phyloP scores from a whole-genome alignment of 2,113 vertebrate genomes.

The Oxyruncus cristatus region DNA sequence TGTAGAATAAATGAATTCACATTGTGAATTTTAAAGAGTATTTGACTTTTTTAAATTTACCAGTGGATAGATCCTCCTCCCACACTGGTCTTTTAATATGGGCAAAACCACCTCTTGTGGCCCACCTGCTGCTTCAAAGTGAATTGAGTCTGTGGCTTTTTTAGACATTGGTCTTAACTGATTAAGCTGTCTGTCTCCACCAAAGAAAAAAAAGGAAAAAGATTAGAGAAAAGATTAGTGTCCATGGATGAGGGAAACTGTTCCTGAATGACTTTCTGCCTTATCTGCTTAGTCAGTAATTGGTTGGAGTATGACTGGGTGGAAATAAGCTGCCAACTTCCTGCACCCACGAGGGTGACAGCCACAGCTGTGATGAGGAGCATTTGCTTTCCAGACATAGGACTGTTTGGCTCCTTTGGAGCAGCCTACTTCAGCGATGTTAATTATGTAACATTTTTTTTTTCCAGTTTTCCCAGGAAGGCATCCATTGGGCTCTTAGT shows the following conservation, averaged over 20 bases:
- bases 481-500: slow-evolving; percentile 39
- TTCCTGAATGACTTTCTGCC: slow-evolving; percentile 36
- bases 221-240: not conserved
- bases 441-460: slow-evolving; percentile 28
- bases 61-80: not conserved
- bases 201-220: too few relatives aligned
- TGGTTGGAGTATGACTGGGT: slow-evolving; percentile 49
- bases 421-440: not conserved
- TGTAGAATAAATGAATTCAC: not conserved
- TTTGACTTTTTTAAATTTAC: not conserved
- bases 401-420: not conserved
- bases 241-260: not conserved
- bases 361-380: not conserved
- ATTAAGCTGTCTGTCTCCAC: slow-evolving; percentile 29
- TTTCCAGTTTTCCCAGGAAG: slow-evolving; percentile 59
- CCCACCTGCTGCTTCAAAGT: not conserved
- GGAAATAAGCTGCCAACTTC: slow-evolving; percentile 62
- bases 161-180: not conserved
- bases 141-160: slow-evolving; percentile 18
- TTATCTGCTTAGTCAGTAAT: slow-evolving; percentile 62
- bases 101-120: not conserved
- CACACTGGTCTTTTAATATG: not conserved
- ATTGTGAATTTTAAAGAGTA: not conserved
- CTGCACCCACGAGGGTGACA: slow-evolving; percentile 16
- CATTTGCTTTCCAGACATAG: slow-evolving; percentile 49